These are phyloP conservation scores for Macrosoma leucophasiata DNA, from an alignment of 2,888 invertebrate species.

Conservation along the genomic window DNA sequence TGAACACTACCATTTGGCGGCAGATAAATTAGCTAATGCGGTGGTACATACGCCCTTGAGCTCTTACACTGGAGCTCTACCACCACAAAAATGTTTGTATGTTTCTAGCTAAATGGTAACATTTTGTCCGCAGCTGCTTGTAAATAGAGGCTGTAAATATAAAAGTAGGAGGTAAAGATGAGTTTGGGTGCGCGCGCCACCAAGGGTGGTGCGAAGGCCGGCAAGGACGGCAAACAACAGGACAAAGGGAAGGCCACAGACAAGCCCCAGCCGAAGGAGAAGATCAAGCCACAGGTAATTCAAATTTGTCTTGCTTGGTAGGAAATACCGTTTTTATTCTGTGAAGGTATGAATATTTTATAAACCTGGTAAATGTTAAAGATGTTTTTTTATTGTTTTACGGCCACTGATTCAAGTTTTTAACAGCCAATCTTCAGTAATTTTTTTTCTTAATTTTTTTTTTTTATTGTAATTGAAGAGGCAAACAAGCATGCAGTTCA, in stretches of 20 bases:
- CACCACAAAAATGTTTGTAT: no score
- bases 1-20: neutral
- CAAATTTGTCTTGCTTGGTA: neutral
- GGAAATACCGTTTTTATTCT: no score
- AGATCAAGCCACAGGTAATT: slow-evolving; percentile 71
- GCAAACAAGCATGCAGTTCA: no score
- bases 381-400: no score
- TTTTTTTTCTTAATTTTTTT: neutral
- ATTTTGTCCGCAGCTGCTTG: slow-evolving; percentile 80
- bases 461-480: slow-evolving; percentile 6
- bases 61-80: no score
- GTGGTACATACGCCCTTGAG: no score
- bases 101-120: no score
- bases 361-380: no score
- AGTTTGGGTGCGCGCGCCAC: slow-evolving; percentile 82
- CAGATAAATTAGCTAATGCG: no score
- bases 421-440: no score
- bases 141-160: slow-evolving; percentile 90
- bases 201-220: slow-evolving; percentile 77
- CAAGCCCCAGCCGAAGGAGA: slow-evolving; percentile 73
- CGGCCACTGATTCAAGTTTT: no score
- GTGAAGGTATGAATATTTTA: no score
- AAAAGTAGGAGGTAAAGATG: slow-evolving; percentile 78
- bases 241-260: slow-evolving; percentile 77
- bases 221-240: slow-evolving; percentile 67